Evolutionary conservation across 2,113 vertebrate genomes (phyloP).

Genomic region (Melozone crissalis): DNA sequence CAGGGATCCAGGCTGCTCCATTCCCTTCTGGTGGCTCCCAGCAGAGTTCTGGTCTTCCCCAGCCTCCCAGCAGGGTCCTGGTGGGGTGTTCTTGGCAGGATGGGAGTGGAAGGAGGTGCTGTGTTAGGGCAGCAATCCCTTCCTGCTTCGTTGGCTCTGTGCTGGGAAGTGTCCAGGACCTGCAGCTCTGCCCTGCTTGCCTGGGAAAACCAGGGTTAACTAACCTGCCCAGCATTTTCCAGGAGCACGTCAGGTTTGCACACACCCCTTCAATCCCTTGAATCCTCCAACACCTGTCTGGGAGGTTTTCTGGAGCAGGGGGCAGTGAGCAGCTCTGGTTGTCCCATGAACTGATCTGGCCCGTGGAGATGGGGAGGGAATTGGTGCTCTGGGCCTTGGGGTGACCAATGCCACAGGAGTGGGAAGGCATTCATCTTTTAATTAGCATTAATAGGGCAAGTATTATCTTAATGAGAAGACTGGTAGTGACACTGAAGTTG

Average conservation of each 20-base stretch:
- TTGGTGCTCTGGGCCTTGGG: background rate
- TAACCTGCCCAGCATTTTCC: fast-evolving
- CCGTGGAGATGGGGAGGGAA: background rate
- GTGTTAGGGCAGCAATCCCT: background rate
- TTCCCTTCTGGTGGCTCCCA: background rate
- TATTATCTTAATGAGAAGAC: conserved; percentile 6
- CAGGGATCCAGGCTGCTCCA: fast-evolving
- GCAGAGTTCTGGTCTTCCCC: background rate
- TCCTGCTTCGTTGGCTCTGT: fast-evolving
- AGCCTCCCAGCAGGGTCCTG: background rate
- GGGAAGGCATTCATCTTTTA: background rate
- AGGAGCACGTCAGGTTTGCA: background rate
- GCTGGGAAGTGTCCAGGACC: background rate
- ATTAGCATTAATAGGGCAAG: conserved; percentile 4
- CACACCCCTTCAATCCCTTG: background rate
- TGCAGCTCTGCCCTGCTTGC: background rate
- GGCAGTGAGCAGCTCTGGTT: fast-evolving
- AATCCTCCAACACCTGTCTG: background rate
- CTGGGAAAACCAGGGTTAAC: background rate
- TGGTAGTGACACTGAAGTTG: background rate
- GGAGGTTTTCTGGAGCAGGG: background rate
- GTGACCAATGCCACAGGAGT: background rate
- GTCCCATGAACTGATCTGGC: background rate
- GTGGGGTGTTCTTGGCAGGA: background rate
- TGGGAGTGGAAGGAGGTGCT: fast-evolving